Evolutionary conservation across 1,140 invertebrate genomes (phyloP), one percentile per base, ranked within the genome.

Genomic region (Araneus ventricosus): DNA sequence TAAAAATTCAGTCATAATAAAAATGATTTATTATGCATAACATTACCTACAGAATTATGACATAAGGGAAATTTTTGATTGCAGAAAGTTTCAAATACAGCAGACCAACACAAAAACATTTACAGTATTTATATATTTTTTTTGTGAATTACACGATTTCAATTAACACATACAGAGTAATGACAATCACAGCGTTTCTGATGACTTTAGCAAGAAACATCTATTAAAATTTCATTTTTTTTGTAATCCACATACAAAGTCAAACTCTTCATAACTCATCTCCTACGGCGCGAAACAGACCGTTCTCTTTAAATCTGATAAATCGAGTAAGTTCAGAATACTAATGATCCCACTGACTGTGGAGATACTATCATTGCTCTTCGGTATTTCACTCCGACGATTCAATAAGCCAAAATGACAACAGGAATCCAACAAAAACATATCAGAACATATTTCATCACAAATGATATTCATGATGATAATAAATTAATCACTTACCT

Each of bases 241-340:
- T 34, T 14, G 14, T 34, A 41, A 41, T 24, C 4, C 30, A 14
- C 4, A 41, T 39, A 6, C 22, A 80, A 80, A 34, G 20, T 1
- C 22, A 34, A 22, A 34, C 37, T 17, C 3, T 24, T 30, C 30
- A 41, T 34, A 34, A 34, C 34, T 39, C 22, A 10, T 22, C 7
- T 82, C 24, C 24, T 61, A 24, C 27, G 30, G 37, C 30, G 85
- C 34, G 85, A 87, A 87, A 22, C 34, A 87, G 85, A 87, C 85
- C 85, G 85, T 61, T 61, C 39, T 27, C 24, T 61, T 59, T 45
- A 57, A n/a, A 84, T 84, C 82, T 57, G 82, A 52, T 84, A 63
- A 86, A 86, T 61, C 10, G 37, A 87, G 85, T 87, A 17, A 37
- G 27, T 84, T 61, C 52, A n/a, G 85, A 87, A 87, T 87, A 87